These are phyloP conservation scores for Drosophila maculinotata DNA, from an alignment of 2,888 invertebrate genomes.

Conservation along the genomic window DNA sequence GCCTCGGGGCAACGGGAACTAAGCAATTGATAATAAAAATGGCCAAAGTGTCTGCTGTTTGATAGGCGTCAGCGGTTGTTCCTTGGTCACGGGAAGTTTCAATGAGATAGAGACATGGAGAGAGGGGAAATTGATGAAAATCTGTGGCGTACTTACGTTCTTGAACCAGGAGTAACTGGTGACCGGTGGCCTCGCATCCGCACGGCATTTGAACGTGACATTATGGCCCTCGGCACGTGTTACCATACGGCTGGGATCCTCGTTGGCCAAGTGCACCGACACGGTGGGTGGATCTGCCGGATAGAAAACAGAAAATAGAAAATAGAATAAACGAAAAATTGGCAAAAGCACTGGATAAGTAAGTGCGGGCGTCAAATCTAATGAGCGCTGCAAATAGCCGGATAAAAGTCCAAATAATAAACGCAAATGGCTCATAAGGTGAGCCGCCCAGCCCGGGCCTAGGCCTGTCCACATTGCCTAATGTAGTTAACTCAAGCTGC, in stretches of 20 bases:
- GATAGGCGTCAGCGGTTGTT: constrained; percentile 65
- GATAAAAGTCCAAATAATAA: constrained; percentile 82
- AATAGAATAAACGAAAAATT: constrained; percentile 2
- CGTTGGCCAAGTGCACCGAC: constrained; percentile 88
- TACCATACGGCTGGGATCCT: constrained; percentile 88
- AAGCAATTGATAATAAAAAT: constrained; percentile 74
- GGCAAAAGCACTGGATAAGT: constrained; percentile 30
- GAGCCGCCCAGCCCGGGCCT: constrained; percentile 31
- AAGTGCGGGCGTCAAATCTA: constrained; percentile 69
- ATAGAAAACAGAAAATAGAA: constrained; percentile 6
- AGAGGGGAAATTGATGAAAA: constrained; percentile 13
- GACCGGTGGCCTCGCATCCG: constrained; percentile 91
- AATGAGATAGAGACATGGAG: neutral
- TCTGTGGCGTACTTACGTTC: constrained; percentile 88
- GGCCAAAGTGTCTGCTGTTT: constrained; percentile 54
- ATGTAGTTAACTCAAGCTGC: constrained; percentile 76
- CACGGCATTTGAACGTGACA: constrained; percentile 91
- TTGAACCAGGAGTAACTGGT: constrained; percentile 92
- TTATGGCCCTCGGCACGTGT: constrained; percentile 90
- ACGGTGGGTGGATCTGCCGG: constrained; percentile 92
- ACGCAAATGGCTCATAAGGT: constrained; percentile 81
- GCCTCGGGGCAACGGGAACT: neutral
- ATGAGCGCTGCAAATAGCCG: constrained; percentile 81
- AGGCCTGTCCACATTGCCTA: constrained; percentile 50
- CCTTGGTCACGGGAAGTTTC: constrained; percentile 10